Base-by-base conservation (phyloP, 1,140 invertebrate species). In the Zaprionus africanus region DNA sequence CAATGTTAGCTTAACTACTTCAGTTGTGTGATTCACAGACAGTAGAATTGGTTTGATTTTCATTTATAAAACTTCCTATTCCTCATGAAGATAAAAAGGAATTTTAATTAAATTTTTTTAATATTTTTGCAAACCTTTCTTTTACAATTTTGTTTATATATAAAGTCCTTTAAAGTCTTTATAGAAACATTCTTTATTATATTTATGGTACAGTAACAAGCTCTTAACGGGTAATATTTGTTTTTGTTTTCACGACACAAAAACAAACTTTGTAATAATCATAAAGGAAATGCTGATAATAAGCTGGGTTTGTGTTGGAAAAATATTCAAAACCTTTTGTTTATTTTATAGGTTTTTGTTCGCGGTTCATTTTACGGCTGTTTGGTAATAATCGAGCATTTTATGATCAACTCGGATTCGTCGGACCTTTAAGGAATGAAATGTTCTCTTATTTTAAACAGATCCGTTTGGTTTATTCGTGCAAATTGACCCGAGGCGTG, bases 401-500 rank as follows among this genome's bases (percentile, higher is more conserved):
- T 64, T 64, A 64, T 64, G 49, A 22, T 26, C 24, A 15, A n/a
- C 31, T 4, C 9, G 31, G 9, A 11, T 34, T 9, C 13, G 12
- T 51, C 5, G 26, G n/a, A 19, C 12, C 31, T 43, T 65, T 41
- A 56, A 54, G 31, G 34, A 4, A 54, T 12, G 31, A 54, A 26
- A 26, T 15, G 31, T 13, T 15, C 34, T 28, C 17, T 31, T 64
- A 0, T 34, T 13, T 34, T 22, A 34, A 34, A 34, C 43, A 31
- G 11, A 19, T 31, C 17, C 13, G 11, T 17, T 4, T 57, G 9
- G 4, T 57, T 58, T 36, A 36, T 58, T 22, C n/a, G 31, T 58
- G 28, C 28, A 59, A 43, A 60, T 67, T 67, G 62, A 24, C 34
- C 46, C 36, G 49, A 61, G 46, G 57, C 58, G 17, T 57, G 51